phyloP scores from a whole-genome alignment of 2,797 vertebrate species.

The Sebastes cheni region DNA sequence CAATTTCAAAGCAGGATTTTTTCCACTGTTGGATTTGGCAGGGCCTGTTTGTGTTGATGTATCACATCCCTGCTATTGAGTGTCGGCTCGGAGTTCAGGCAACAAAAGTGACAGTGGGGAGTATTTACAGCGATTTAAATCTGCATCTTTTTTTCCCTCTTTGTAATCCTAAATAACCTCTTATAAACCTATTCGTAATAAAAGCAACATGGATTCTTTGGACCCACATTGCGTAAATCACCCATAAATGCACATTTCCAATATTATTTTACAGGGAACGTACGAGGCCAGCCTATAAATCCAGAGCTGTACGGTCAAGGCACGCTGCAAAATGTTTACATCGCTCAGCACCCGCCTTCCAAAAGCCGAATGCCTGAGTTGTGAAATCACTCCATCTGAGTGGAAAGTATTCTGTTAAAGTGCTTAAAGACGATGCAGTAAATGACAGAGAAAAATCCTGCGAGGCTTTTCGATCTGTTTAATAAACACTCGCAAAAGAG shows the following conservation, averaged over 20 bases:
- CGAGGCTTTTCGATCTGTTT: constrained; percentile 48
- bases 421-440: constrained; percentile 53
- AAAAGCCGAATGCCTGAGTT: constrained; percentile 51
- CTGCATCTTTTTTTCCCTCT: not conserved
- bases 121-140: constrained; percentile 12
- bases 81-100: not conserved
- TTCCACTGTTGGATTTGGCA: constrained; percentile 50
- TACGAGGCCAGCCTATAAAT: not conserved
- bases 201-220: not conserved
- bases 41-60: not conserved
- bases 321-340: constrained; percentile 54
- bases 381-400: constrained; percentile 60
- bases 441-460: constrained; percentile 50
- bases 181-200: not conserved
- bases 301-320: not conserved
- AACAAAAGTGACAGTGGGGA: not conserved
- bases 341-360: constrained; percentile 27
- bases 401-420: constrained; percentile 70
- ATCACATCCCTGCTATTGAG: constrained; percentile 23
- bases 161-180: not conserved
- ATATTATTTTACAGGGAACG: constrained; percentile 25
- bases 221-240: not conserved
- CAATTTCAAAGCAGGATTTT: constrained; percentile 30
- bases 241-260: not conserved
- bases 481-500: constrained; percentile 52